These are phyloP conservation scores for Anas platyrhynchos DNA, from an alignment of 2,113 vertebrate genomes.

Conservation along the genomic window DNA sequence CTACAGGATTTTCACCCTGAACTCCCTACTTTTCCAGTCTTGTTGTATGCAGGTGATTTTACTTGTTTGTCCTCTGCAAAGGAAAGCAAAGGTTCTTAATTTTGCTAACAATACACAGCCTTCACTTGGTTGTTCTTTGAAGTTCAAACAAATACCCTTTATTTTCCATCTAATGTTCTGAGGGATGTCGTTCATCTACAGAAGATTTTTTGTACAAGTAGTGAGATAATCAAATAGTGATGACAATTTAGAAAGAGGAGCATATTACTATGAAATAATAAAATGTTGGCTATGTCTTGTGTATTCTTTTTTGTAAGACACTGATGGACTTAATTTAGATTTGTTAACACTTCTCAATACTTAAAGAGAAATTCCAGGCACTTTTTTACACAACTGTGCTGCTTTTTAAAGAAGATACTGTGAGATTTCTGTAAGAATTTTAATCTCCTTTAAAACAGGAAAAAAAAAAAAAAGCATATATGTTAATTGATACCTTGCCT, in stretches of 20 bases:
- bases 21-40: neutral
- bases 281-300: neutral
- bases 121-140: neutral
- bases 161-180: neutral
- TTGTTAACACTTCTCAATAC: neutral
- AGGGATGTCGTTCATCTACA: neutral
- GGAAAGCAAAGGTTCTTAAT: neutral
- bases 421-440: neutral
- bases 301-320: neutral
- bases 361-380: fast-evolving
- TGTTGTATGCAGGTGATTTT: neutral
- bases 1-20: neutral
- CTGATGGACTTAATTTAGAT: neutral
- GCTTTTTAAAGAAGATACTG: neutral
- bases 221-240: neutral
- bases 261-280: neutral
- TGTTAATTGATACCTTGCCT: neutral
- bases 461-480: too few relatives aligned
- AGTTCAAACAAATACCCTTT: neutral
- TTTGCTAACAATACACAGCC: neutral
- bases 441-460: neutral
- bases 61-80: neutral
- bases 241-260: neutral
- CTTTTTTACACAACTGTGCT: neutral
- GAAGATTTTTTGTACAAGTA: neutral